phyloP scores from a whole-genome alignment of 2,888 invertebrate species.

The Coelinius sp. region DNA sequence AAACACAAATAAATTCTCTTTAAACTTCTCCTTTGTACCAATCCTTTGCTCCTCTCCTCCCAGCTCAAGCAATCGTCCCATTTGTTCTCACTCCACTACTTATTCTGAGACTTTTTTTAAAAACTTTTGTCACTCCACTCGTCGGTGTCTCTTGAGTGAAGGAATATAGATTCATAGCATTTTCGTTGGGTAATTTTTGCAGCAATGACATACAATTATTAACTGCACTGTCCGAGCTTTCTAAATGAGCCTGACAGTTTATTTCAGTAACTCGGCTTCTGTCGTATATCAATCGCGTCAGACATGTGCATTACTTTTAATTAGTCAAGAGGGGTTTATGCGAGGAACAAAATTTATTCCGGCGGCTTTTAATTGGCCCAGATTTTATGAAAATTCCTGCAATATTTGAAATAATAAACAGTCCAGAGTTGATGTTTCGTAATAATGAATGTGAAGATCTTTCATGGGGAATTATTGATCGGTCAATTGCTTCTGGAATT shows the following conservation, averaged over 20 bases:
- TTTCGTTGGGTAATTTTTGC: background rate
- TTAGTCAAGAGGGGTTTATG: constrained; percentile 42
- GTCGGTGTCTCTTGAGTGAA: background rate
- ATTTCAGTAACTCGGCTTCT: constrained; percentile 46
- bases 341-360: constrained; percentile 11
- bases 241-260: constrained; percentile 33
- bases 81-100: background rate
- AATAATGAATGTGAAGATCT: too few relatives aligned
- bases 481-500: too few relatives aligned
- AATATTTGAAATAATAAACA: background rate
- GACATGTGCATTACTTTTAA: constrained; percentile 53
- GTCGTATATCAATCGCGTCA: constrained; percentile 51
- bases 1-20: constrained; percentile 14
- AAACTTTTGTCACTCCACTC: background rate
- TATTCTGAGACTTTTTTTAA: background rate
- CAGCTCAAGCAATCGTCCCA: background rate
- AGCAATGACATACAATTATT: background rate
- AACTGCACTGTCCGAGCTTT: constrained; percentile 21
- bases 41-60: background rate
- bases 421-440: background rate
- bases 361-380: constrained; percentile 32
- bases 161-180: background rate
- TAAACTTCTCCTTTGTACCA: background rate
- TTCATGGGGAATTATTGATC: too few relatives aligned
- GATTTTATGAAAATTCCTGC: background rate